Percentiles rank a stretch among this genome's conserved stretches.
Evolutionary conservation across 2,888 invertebrate genomes (phyloP).

Genomic region (Pollenia angustigena): DNA sequence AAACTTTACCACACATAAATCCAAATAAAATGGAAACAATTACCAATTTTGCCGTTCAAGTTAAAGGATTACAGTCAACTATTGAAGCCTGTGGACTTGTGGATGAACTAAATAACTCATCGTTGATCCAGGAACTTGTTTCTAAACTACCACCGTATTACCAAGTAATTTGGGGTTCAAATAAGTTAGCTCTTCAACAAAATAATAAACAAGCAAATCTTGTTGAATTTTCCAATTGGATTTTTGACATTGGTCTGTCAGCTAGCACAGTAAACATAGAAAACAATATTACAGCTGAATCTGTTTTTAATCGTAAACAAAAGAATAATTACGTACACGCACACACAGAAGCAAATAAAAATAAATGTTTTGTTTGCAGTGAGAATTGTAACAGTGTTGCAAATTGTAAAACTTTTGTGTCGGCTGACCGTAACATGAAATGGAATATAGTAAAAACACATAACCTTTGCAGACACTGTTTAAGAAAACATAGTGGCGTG

Average conservation of each 20-base stretch:
- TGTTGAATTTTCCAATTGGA: constrained; percentile 58
- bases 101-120: constrained; percentile 69
- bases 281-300: constrained; percentile 15
- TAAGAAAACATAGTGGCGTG: constrained; percentile 49
- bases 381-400: constrained; percentile 37
- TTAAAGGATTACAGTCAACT: constrained; percentile 51
- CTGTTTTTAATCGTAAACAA: constrained; percentile 36
- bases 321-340: constrained; percentile 23
- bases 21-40: constrained; percentile 65
- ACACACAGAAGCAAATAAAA: constrained; percentile 42
- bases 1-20: constrained; percentile 55
- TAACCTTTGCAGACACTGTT: constrained; percentile 54
- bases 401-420: constrained; percentile 50
- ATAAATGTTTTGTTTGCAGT: too few species aligned
- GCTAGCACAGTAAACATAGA: constrained; percentile 46
- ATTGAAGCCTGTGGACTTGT: constrained; percentile 61
- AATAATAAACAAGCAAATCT: constrained; percentile 55
- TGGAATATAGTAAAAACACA: constrained; percentile 56
- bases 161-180: constrained; percentile 61
- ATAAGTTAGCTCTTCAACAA: constrained; percentile 54
- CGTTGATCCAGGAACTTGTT: constrained; percentile 63
- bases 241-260: constrained; percentile 56
- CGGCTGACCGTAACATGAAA: constrained; percentile 59
- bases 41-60: constrained; percentile 57
- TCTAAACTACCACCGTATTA: constrained; percentile 64